Evolutionary conservation across 1,140 invertebrate genomes (phyloP).

Genomic region (Orius insidiosus): DNA sequence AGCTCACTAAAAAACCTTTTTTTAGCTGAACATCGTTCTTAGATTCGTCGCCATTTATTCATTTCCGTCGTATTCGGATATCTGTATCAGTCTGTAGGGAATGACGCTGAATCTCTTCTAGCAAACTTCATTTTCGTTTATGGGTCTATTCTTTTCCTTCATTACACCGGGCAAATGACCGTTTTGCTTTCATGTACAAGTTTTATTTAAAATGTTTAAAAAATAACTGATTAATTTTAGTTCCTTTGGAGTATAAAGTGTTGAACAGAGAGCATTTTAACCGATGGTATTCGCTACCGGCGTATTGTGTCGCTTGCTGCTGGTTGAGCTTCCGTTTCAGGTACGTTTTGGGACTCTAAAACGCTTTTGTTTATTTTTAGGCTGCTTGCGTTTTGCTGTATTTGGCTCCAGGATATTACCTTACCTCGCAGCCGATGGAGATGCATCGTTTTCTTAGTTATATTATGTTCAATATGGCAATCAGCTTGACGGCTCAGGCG

Average conservation of each 20-base stretch:
- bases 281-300: conserved; percentile 79
- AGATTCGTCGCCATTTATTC: conserved; percentile 62
- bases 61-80: conserved; percentile 80
- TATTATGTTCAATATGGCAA: conserved; percentile 60
- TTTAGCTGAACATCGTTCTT: conserved; percentile 25
- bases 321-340: conserved; percentile 88
- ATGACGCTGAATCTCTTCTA: conserved; percentile 59
- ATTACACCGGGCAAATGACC: conserved; percentile 89
- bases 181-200: conserved; percentile 84
- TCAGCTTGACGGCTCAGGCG: conserved; percentile 72
- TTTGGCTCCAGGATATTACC: conserved; percentile 60
- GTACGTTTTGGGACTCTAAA: too few species aligned
- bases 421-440: conserved; percentile 69
- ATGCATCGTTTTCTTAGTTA: conserved; percentile 57
- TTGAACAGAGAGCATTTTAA: conserved; percentile 83
- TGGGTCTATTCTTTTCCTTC: conserved; percentile 72
- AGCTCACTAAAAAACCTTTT: conserved; percentile 6
- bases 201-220: too few species aligned
- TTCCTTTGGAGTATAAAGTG: conserved; percentile 73
- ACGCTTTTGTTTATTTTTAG: conserved; percentile 35
- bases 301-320: conserved; percentile 78
- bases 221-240: conserved; percentile 23
- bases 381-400: conserved; percentile 59
- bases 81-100: conserved; percentile 71
- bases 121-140: conserved; percentile 87